Evolutionary conservation across 2,113 vertebrate species (phyloP).

Genomic region (Brachyhypopomus gauderio): DNA sequence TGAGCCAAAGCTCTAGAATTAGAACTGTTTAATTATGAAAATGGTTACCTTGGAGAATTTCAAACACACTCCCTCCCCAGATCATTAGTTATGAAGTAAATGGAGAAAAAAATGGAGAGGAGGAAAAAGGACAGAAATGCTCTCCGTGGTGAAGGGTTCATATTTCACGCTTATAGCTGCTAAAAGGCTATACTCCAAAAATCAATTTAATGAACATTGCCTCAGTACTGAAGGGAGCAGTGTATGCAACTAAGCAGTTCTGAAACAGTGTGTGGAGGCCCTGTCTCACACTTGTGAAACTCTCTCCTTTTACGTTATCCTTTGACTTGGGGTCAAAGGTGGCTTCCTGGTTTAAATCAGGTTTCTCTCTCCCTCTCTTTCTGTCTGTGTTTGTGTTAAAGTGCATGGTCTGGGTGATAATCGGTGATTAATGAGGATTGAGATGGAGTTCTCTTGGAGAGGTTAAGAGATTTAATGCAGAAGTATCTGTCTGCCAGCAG

Average conservation of each 20-base stretch:
- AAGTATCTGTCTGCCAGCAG: slow-evolving; percentile 32
- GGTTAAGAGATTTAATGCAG: slow-evolving; percentile 44
- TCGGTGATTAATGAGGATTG: slow-evolving; percentile 18
- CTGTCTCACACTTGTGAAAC: slow-evolving; percentile 84
- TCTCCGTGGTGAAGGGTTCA: slow-evolving; percentile 98
- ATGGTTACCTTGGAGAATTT: slow-evolving; percentile 94
- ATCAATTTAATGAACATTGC: slow-evolving; percentile 99
- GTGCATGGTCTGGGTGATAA: slow-evolving; percentile 22
- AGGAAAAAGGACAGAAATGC: slow-evolving; percentile 85
- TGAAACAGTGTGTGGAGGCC: slow-evolving; percentile 70
- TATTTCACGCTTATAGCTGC: slow-evolving; percentile 98
- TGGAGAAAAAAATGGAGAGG: slow-evolving; percentile 16
- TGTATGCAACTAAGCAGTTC: slow-evolving; percentile 95
- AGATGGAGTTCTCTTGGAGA: slow-evolving; percentile 31
- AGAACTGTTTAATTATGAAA: slow-evolving; percentile 98
- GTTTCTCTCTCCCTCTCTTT: slow-evolving; percentile 64
- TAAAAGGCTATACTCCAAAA: slow-evolving; percentile 98
- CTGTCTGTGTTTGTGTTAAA: slow-evolving; percentile 42
- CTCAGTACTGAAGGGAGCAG: slow-evolving; percentile 92
- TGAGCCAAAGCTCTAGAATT: slow-evolving; percentile 95
- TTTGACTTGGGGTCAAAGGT: slow-evolving; percentile 84
- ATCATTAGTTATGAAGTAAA: slow-evolving; percentile 92
- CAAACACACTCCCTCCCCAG: slow-evolving; percentile 89
- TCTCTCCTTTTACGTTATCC: slow-evolving; percentile 87
- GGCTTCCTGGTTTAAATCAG: slow-evolving; percentile 79